phyloP scores from a whole-genome alignment of 2,113 vertebrate genomes.

The Rhineura floridana region DNA sequence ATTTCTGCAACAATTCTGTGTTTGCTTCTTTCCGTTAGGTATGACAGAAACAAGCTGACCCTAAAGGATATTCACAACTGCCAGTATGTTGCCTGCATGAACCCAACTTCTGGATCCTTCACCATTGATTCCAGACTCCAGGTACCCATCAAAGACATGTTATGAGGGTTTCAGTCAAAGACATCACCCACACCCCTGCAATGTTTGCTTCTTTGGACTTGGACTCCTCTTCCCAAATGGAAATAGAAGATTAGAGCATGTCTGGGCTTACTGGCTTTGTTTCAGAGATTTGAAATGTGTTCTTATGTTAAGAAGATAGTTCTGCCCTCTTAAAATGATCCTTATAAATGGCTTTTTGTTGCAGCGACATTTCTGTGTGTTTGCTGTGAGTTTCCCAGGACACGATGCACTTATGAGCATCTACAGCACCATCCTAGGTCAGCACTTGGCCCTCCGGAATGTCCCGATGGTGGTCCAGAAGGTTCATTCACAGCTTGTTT shows the following conservation, averaged over 20 bases:
- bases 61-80: conserved; percentile 78
- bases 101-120: conserved; percentile 75
- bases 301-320: neutral
- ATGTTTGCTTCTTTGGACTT: rapidly evolving
- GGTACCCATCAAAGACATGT: conserved; percentile 30
- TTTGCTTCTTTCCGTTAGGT: conserved; percentile 52
- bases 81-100: conserved; percentile 83
- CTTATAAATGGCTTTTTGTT: neutral
- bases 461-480: conserved; percentile 1
- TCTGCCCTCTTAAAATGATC: neutral
- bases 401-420: conserved; percentile 73
- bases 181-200: neutral
- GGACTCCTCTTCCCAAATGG: neutral
- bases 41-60: conserved; percentile 77
- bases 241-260: neutral
- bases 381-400: conserved; percentile 75
- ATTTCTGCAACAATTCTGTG: neutral
- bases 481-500: conserved; percentile 67
- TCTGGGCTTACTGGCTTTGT: neutral
- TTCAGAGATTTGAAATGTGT: neutral
- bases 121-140: conserved; percentile 80
- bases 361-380: conserved; percentile 79
- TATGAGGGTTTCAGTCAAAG: neutral
- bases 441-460: conserved; percentile 67
- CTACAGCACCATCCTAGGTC: conserved; percentile 72